phyloP scores from a whole-genome alignment of 1,140 invertebrate genomes.

The Trypoxylus dichotomus region DNA sequence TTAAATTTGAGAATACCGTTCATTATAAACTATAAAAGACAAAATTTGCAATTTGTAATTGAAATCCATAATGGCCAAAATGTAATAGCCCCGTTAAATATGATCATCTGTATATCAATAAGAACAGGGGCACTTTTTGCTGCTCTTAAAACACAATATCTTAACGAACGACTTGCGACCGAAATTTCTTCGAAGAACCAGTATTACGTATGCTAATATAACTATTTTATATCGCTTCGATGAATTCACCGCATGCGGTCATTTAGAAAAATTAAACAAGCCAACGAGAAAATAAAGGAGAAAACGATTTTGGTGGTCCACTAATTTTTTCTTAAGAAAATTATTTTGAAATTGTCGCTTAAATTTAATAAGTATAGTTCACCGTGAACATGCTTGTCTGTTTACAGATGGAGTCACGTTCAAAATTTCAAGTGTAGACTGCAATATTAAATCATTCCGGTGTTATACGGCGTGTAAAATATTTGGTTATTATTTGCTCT shows the following conservation, averaged over 20 bases:
- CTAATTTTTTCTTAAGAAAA: neutral
- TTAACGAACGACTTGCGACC: neutral
- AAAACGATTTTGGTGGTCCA: neutral
- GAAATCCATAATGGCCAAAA: neutral
- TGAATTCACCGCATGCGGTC: neutral
- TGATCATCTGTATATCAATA: neutral
- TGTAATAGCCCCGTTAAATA: neutral
- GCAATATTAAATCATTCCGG: neutral
- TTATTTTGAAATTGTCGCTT: neutral
- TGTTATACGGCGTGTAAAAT: neutral
- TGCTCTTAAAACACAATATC: neutral
- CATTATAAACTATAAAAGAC: too few species aligned
- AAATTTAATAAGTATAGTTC: neutral
- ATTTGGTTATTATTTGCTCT: neutral
- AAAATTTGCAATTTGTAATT: neutral
- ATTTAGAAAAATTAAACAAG: neutral
- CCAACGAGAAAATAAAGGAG: neutral
- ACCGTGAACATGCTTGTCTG: neutral
- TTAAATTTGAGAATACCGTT: too few species aligned
- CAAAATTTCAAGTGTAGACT: neutral
- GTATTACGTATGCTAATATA: constrained; percentile 22
- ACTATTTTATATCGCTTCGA: neutral
- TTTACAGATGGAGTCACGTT: neutral
- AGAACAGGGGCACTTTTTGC: neutral
- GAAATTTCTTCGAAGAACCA: neutral